Percentiles rank a stretch among this genome's conserved stretches.
Conservation (phyloP, 1,140 invertebrate genomes). For the Myzus persicae region DNA sequence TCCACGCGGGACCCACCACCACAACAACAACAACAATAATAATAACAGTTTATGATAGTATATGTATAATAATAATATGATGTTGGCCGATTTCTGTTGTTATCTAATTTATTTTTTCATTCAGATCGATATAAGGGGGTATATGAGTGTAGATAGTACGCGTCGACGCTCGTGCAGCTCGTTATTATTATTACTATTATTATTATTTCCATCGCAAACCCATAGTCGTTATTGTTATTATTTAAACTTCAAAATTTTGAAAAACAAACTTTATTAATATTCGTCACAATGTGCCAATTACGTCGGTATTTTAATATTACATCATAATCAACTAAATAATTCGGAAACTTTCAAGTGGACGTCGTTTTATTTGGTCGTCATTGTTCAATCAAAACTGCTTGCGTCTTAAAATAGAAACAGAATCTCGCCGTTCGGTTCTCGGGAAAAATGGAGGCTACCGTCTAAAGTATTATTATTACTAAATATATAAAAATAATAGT, state of each 20-base stretch:
- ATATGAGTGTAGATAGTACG: too few relatives aligned
- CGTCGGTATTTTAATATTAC: background rate
- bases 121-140: background rate
- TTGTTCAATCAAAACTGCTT: background rate
- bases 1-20: background rate
- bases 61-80: background rate
- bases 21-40: background rate
- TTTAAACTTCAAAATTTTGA: background rate
- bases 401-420: background rate
- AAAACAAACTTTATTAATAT: constrained; percentile 12
- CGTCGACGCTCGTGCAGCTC: background rate
- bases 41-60: background rate
- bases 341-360: background rate
- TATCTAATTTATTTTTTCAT: background rate
- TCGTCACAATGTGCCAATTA: background rate
- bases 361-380: background rate
- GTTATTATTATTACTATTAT: background rate
- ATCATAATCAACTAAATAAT: background rate
- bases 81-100: background rate
- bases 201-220: background rate
- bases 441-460: background rate
- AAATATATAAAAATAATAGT: too few relatives aligned
- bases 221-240: background rate
- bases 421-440: background rate
- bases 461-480: background rate